Evolutionary conservation across 2,797 vertebrate species (phyloP), one percentile per base, ranked within the genome.

Genomic region (Kryptopterus vitreolus): DNA sequence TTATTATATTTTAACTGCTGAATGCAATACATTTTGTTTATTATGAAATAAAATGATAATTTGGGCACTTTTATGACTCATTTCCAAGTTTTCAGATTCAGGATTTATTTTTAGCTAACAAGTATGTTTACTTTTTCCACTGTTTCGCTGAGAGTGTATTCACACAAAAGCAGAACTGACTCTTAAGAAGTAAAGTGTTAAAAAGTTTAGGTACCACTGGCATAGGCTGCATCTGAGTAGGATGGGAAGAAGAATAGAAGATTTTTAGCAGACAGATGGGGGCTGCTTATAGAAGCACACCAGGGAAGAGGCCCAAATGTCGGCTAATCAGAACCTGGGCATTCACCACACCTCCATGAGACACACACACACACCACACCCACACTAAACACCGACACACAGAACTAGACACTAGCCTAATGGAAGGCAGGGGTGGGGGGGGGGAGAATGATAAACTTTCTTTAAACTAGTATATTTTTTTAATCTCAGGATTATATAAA

Each of bases 211-310:
- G 77, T 63, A 69, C 43, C 69, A 73, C 53, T 81, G 74, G 76
- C 76, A 83, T 43, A 84, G 55, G 53, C 58, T 81, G 52, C 79
- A 62, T 75, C 50, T 80, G 85, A 78, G 88, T 84, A 76, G 85
- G 85, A 78, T 76, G 77, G 76, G 65, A n/a, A n/a, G 69, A 80
- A 69, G 50, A 84, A 76, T 83, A 65, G n/a, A n/a, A n/a, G n/a
- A 55, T 81, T 84, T 71, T 78, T 80, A 85, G 70, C 38, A 78
- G 63, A 75, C 74, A 78, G 63, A 75, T 71, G 78, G 72, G 77
- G 63, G 83, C 80, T 87, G 83, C 86, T n/a, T 85, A 85, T 84
- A 69, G 85, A 65, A 87, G 87, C 88, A 72, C 38, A 58, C n/a
- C n/a, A n/a, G n/a, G n/a, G n/a, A n/a, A n/a, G n/a, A n/a, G 72